A percentile compares a stretch with the other conserved stretches of the same genome.
Conservation (phyloP, 2,888 invertebrate species). For the Hipparchia sbordonii region DNA sequence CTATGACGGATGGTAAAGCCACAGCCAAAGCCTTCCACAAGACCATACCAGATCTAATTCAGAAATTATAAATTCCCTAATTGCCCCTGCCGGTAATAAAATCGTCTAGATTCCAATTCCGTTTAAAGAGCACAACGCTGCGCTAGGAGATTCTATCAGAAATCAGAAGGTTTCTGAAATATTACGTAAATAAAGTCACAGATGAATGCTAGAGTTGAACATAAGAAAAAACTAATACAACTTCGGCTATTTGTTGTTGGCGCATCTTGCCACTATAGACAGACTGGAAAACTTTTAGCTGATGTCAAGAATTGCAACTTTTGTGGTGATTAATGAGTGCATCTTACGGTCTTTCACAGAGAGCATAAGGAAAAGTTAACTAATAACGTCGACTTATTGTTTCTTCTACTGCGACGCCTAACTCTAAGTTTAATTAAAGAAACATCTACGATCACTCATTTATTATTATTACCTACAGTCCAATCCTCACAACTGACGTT, state of each 20-base stretch:
- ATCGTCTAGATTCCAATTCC: no score
- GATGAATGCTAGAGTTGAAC: slow-evolving; percentile 2
- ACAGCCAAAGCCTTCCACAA: no score
- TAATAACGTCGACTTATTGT: slow-evolving; percentile 15
- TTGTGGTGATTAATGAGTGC: slow-evolving; percentile 24
- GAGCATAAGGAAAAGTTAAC: slow-evolving; percentile 16
- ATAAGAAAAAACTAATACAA: slow-evolving; percentile 15
- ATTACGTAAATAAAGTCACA: neutral
- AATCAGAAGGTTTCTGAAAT: neutral
- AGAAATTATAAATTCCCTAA: no score
- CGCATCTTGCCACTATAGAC: slow-evolving; percentile 21
- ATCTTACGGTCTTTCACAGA: slow-evolving; percentile 16
- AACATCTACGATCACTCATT: neutral
- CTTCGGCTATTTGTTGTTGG: slow-evolving; percentile 17
- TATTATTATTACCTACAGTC: neutral
- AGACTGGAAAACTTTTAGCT: slow-evolving; percentile 23
- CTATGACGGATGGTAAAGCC: no score
- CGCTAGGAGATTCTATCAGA: neutral
- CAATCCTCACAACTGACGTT: neutral
- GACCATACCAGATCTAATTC: no score
- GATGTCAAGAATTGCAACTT: slow-evolving; percentile 26
- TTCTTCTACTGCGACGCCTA: neutral
- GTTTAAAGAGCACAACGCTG: no score
- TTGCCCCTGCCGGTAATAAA: no score
- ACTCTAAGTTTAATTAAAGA: slow-evolving; percentile 11